Evolutionary conservation across 2,888 invertebrate species (phyloP), one percentile per base, ranked within the genome.

Genomic region (Hipparchia sbordonii): DNA sequence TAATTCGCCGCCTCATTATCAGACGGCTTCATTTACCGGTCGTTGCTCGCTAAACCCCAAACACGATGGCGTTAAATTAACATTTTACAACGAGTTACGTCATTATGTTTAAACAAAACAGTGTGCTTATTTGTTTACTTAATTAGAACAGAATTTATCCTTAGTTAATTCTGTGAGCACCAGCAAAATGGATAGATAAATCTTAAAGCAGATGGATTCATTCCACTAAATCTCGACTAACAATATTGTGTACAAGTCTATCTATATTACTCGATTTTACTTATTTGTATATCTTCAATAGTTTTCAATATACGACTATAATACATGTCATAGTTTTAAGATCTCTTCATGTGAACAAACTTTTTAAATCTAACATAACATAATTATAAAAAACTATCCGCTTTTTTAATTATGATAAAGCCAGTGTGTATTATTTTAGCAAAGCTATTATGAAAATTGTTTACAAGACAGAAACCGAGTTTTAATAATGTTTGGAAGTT

Each of bases 401-500:
- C 13, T 56, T 2, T 56, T 56, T 56, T 56, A 6, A 13, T 39
- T 56, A 7, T 56, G 1, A 54, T 54, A n/a, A 1, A 23, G 7
- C 0, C 23, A 33, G 13, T 59, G 23, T 8, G 23, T 59, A 9
- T 59, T n/a, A 2, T 6, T 56, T 56, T 56, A 23, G 59, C 5
- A 59, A 59, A 23, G 51, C 23, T 51, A 6, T 60, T 51, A 70
- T 23, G 45, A 70, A 61, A 61, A 66, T 56, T 56, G n/a, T 39
- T 48, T 56, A 70, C 60, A 66, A 12, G 57, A 59, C 66, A 70
- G 63, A 62, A 51, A 33, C 48, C 57, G 54, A 72, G 60, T 39
- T 72, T 70, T 73, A 73, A 73, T 73, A 66, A 73, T 73, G 72
- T 73, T 60, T 46, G 54, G 54, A 72, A 73, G 72, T 70, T 70